Conservation (phyloP, 2,113 vertebrate species). For the Paradisaea rubra region DNA sequence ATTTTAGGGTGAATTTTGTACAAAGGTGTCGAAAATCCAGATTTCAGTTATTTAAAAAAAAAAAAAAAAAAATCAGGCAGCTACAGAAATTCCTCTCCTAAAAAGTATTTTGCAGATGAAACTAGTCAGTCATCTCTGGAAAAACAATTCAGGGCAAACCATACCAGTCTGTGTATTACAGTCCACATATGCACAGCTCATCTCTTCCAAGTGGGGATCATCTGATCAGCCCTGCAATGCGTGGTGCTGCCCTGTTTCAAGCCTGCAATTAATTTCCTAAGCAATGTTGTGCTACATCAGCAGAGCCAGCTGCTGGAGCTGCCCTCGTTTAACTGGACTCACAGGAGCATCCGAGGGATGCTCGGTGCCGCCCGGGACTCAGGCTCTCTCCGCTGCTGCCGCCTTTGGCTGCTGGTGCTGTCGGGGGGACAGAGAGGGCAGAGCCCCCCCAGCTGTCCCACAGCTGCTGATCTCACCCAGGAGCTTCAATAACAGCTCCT, state of each 20-base stretch:
- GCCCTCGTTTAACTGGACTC: neutral
- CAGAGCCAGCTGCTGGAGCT: neutral
- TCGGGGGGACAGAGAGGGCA: neutral
- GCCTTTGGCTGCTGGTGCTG: neutral
- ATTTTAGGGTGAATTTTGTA: neutral
- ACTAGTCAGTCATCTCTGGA: neutral
- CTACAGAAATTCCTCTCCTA: neutral
- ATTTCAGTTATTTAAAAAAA: neutral
- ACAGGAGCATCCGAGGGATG: neutral
- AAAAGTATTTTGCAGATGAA: neutral
- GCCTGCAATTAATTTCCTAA: neutral
- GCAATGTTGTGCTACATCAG: neutral
- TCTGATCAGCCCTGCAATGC: neutral
- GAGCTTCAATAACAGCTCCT: neutral
- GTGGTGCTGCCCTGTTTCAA: neutral
- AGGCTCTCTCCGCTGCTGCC: rapidly evolving
- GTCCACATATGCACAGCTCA: neutral
- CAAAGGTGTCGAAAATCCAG: neutral
- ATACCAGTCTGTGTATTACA: neutral
- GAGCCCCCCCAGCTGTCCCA: neutral
- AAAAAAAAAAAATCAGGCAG: neutral
- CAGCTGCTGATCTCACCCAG: neutral
- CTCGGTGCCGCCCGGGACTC: neutral
- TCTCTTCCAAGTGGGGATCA: neutral
- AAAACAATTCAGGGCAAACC: neutral